Percentiles rank a stretch among this genome's conserved stretches.
Conservation (phyloP, 2,113 vertebrate species). For the Pteruthius melanotis region DNA sequence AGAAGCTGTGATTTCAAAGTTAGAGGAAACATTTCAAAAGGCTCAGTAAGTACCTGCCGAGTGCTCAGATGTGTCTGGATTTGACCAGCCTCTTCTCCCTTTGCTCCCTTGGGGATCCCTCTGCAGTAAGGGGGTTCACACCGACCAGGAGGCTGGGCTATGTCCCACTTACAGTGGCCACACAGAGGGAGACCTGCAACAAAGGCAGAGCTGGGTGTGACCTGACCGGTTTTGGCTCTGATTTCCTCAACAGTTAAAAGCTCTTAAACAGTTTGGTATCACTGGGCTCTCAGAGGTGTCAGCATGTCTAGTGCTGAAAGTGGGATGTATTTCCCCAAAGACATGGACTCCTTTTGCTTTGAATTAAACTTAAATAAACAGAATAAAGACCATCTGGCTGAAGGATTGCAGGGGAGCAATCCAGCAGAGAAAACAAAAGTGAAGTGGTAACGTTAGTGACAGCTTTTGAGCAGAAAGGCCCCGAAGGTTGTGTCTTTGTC, state of each 20-base stretch:
- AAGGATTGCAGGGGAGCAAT: not conserved
- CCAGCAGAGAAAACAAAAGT: not conserved
- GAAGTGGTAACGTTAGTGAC: not conserved
- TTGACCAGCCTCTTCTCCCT: not conserved
- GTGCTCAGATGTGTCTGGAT: not conserved
- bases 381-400: not conserved
- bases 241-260: not conserved
- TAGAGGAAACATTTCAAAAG: not conserved
- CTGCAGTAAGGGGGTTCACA: not conserved
- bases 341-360: not conserved
- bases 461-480: not conserved
- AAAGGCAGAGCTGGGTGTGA: not conserved
- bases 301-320: not conserved
- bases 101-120: not conserved
- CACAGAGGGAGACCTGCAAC: not conserved
- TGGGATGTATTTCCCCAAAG: not conserved
- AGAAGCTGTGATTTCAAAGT: not conserved
- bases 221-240: not conserved
- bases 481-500: not conserved
- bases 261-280: not conserved
- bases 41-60: not conserved
- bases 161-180: not conserved
- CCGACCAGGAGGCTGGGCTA: accelerated
- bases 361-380: not conserved
- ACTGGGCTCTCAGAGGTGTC: not conserved